phyloP scores from a whole-genome alignment of 2,113 vertebrate species.

The Panthera leo region DNA sequence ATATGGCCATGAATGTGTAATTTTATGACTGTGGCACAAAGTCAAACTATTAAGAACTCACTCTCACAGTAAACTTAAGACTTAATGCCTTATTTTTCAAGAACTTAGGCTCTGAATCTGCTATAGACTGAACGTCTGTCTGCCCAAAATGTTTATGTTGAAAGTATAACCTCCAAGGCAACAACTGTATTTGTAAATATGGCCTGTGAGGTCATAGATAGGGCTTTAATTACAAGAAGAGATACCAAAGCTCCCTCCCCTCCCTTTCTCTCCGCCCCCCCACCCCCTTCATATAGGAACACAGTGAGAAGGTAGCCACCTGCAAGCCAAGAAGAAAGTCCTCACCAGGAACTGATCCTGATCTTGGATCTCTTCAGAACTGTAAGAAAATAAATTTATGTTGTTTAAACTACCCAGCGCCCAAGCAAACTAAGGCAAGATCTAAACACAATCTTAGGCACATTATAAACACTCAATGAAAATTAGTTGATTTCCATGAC shows the following conservation, averaged over 20 bases:
- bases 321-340: neutral
- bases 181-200: neutral
- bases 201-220: neutral
- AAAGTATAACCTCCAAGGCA: neutral
- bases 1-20: neutral
- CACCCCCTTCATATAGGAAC: neutral
- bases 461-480: neutral
- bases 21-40: neutral
- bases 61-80: neutral
- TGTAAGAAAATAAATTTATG: neutral
- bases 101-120: neutral
- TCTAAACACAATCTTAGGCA: neutral
- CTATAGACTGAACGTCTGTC: neutral
- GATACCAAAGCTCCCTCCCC: neutral
- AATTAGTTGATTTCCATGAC: neutral
- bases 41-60: slow-evolving; percentile 1
- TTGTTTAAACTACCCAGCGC: neutral
- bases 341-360: neutral
- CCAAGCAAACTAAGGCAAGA: neutral
- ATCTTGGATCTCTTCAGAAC: neutral
- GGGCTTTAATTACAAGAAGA: neutral
- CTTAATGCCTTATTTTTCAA: neutral
- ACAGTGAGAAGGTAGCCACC: neutral
- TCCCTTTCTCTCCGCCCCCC: neutral
- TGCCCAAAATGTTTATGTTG: neutral